Evolutionary conservation across 2,888 invertebrate species (phyloP), one percentile per base, ranked within the genome.

Genomic region (Lithophane socia): DNA sequence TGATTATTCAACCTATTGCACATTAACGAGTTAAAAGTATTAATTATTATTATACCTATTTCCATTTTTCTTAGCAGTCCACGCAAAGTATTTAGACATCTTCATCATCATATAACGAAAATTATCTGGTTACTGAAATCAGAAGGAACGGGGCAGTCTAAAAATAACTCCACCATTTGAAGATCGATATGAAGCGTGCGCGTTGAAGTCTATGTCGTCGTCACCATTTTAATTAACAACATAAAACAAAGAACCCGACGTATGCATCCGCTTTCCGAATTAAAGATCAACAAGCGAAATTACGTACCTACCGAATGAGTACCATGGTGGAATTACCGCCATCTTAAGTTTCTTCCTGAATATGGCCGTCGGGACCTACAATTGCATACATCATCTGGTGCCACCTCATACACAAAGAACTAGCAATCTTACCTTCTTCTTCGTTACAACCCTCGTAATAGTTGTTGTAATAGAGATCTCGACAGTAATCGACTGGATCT

Each of bases 391-490:
- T 44, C n/a, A 44, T 56, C 24, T 56, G 42, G 13, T 49, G 37
- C n/a, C 37, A 64, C 60, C 16, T 29, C 29, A 60, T 8, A 29
- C 18, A 37, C 13, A 54, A 52, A 64, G 24, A 72, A n/a, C n/a
- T 18, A 52, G 13, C 7, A 61, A 58, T 58, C 65, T 72, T 79
- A 79, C 78, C 78, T 79, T 79, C 78, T 44, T 78, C 79, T 29
- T 79, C 79, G n/a, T 65, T 79, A 42, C 78, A 79, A 24, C 78
- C 79, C 10, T 72, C 79, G 8, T 78, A 78, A 24, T 52, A 71
- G 10, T 65, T 60, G 58, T 66, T 47, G 65, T 79, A 54, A 65
- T 72, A 66, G 21, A 66, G 8, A n/a, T 79, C 78, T 8, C 65
- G 65, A 37, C 65, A 71, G 47, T 79, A 79, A 13, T 79, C 78